Base-by-base conservation (phyloP, 2,113 vertebrate species). In the Carettochelys insculpta region DNA sequence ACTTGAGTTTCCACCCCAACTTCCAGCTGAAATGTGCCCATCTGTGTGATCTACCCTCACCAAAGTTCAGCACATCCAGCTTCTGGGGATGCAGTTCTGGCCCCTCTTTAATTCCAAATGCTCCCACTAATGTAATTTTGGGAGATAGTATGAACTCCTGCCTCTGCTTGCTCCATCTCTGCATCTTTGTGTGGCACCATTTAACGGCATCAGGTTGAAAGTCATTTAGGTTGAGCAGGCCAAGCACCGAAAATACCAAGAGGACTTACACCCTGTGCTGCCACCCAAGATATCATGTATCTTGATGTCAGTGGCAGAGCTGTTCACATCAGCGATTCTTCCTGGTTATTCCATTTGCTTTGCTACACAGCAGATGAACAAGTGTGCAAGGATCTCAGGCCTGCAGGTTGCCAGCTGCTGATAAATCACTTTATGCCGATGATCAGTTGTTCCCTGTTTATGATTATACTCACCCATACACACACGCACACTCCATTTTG, bases 301-400 rank as follows among this genome's bases (percentile, higher is more conserved):
- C 81, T 47, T 34, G 71, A 77, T 89, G 88, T 16, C 17, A 1
- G 34, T 48, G 58, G 53, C 73, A 12, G 27, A 20, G 80, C 80
- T 34, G n/a, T 83, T 76, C 77, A 61, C 83, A 80, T 82, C 81
- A 61, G 27, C 3, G 65, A 77, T 52, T 58, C 38, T 17, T 45
- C 50, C 83, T 91, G 82, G 34, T 8, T 25, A 5, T 27, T 31
- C 83, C 86, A 11, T 84, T 56, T 71, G 73, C 71, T 79, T 84
- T 2, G 0, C 0, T 3, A n/a, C 5, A 0, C 3, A 25, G 81
- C 71, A 17, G 61, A 3, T 20, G 80, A 43, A 29, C 83, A 71
- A 79, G 83, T 11, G 77, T 43, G 41, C 48, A 0, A 0, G 25
- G 75, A 10, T 48, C 53, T 53, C 9, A 4, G 76, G 50, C 58